A percentile compares a stretch with the other conserved stretches of the same genome.
Evolutionary conservation across 2,113 vertebrate genomes (phyloP).

Genomic region (Pseudorhombus dupliciocellatus): DNA sequence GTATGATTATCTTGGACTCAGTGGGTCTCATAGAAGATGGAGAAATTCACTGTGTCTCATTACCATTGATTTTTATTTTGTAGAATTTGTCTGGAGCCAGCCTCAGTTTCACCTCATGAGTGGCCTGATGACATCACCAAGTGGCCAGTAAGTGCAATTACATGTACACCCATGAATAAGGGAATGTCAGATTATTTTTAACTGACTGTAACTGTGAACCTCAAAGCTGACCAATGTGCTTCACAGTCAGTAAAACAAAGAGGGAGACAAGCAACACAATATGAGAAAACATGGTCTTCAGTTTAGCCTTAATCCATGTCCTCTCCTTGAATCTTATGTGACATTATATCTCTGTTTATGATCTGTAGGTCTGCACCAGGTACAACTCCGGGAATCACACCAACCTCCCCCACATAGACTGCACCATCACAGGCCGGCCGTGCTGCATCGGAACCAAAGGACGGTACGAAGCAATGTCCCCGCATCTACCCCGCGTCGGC

Average conservation of each 20-base stretch:
- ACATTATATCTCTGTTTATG: not conserved
- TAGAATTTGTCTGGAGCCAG: conserved; percentile 96
- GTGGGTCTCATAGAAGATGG: too few species aligned
- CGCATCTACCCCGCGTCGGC: not conserved
- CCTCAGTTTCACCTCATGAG: conserved; percentile 91
- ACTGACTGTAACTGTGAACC: too few species aligned
- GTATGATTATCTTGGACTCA: not conserved
- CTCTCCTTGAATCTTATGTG: not conserved
- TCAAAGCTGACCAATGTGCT: too few species aligned
- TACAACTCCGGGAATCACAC: conserved; percentile 93
- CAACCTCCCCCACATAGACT: conserved; percentile 96
- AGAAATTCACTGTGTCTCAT: not conserved
- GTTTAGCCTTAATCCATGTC: too few species aligned
- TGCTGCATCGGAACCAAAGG: conserved; percentile 99
- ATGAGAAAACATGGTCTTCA: too few species aligned
- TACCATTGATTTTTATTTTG: conserved; percentile 1
- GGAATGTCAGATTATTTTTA: not conserved
- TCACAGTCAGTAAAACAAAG: too few species aligned
- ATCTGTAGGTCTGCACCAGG: conserved; percentile 91
- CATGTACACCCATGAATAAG: not conserved
- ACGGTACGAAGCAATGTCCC: conserved; percentile 79
- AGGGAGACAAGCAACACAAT: too few species aligned
- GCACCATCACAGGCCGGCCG: conserved; percentile 93
- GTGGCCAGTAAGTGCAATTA: conserved; percentile 89
- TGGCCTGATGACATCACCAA: conserved; percentile 98